These are phyloP conservation scores for Sitta carolinensis DNA, from an alignment of 2,797 vertebrate species.

Conservation along the genomic window DNA sequence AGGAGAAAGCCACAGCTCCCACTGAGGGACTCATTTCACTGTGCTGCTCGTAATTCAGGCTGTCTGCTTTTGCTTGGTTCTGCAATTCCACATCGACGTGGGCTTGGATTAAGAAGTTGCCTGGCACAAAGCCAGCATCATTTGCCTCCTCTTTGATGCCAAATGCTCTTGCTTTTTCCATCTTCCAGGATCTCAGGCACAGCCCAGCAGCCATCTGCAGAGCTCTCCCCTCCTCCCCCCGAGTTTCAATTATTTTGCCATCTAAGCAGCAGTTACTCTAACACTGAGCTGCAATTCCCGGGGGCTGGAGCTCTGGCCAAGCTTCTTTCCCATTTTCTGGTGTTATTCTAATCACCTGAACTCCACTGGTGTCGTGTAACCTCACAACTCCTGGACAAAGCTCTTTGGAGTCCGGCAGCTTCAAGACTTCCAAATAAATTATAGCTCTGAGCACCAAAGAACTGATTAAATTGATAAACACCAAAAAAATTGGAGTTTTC, in stretches of 20 bases:
- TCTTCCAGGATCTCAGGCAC: neutral
- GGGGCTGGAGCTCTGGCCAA: neutral
- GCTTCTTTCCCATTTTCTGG: neutral
- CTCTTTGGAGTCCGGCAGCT: neutral
- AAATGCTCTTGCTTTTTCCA: neutral
- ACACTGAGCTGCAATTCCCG: neutral
- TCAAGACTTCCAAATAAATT: neutral
- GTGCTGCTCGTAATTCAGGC: neutral
- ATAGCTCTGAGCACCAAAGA: neutral
- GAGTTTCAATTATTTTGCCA: neutral
- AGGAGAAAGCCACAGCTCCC: neutral
- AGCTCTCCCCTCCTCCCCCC: neutral
- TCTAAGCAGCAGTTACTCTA: neutral
- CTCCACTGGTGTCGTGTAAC: neutral
- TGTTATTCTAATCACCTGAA: neutral
- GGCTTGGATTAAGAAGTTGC: neutral
- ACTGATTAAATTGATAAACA: neutral
- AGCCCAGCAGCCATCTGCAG: constrained; percentile 44
- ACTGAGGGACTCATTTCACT: neutral
- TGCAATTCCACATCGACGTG: neutral
- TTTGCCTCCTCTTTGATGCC: constrained; percentile 15
- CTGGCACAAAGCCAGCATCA: neutral
- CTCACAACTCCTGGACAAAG: neutral
- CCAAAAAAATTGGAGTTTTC: neutral
- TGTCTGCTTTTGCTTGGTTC: neutral